phyloP scores from a whole-genome alignment of 2,888 invertebrate species.

The Eristalinus sepulchralis region DNA sequence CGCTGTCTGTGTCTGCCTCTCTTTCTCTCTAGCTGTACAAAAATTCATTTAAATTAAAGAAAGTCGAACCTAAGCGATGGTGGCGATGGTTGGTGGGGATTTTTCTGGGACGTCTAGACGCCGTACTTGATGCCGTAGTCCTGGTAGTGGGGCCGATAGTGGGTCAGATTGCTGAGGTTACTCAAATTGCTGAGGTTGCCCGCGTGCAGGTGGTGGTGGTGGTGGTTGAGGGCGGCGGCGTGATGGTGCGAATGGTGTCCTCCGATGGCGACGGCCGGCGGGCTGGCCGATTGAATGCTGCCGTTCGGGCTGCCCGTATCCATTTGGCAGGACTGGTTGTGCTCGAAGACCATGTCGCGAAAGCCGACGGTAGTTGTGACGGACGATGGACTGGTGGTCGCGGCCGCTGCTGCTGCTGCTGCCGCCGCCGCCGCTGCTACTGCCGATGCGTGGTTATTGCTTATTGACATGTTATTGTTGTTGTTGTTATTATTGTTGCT shows the following conservation, averaged over 20 bases:
- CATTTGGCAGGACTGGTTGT: slow-evolving; percentile 81
- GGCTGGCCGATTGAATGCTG: slow-evolving; percentile 80
- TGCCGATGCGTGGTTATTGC: slow-evolving; percentile 64
- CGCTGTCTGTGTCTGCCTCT: not conserved
- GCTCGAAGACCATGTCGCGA: slow-evolving; percentile 81
- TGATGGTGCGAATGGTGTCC: slow-evolving; percentile 77
- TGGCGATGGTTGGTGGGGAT: not conserved
- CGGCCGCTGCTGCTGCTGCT: slow-evolving; percentile 56
- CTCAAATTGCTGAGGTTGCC: slow-evolving; percentile 79
- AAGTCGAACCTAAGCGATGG: slow-evolving; percentile 39
- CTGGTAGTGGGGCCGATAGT: slow-evolving; percentile 80
- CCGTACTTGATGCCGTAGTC: slow-evolving; percentile 81
- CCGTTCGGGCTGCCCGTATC: slow-evolving; percentile 81
- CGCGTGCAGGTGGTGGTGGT: slow-evolving; percentile 78
- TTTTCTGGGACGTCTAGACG: slow-evolving; percentile 75
- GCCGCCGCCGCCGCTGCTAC: slow-evolving; percentile 48
- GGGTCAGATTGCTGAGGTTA: slow-evolving; percentile 79
- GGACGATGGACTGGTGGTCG: slow-evolving; percentile 73
- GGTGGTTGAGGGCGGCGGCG: slow-evolving; percentile 73
- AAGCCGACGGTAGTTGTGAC: slow-evolving; percentile 77
- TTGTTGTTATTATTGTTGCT: slow-evolving; percentile 67
- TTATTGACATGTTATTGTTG: slow-evolving; percentile 72
- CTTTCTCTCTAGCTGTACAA: slow-evolving; percentile 15
- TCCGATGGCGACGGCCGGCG: slow-evolving; percentile 78
- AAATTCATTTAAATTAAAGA: slow-evolving; percentile 18